These are phyloP conservation scores for Odontamblyopus lacepedii DNA, from an alignment of 2,797 vertebrate species.

Conservation along the genomic window DNA sequence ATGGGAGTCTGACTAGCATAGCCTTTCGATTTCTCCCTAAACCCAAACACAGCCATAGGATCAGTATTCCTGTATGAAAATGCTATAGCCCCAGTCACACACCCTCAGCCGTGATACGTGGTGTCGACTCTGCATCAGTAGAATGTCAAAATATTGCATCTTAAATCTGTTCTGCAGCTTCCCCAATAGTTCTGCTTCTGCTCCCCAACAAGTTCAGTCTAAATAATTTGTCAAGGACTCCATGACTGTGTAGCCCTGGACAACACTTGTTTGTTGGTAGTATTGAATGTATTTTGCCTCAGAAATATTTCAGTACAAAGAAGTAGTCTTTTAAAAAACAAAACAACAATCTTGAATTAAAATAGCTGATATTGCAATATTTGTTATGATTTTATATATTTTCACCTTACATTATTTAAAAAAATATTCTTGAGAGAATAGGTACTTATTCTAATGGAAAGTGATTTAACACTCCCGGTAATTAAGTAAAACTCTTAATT, in stretches of 20 bases:
- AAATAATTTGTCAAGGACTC: slow-evolving; percentile 11
- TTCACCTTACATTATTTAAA: no score
- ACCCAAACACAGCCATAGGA: not conserved
- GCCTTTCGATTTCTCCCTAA: not conserved
- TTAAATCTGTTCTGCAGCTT: not conserved
- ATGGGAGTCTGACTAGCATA: not conserved
- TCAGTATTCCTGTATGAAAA: slow-evolving; percentile 1
- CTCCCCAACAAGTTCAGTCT: slow-evolving; percentile 9
- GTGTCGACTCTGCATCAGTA: not conserved
- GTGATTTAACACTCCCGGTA: no score
- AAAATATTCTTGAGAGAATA: no score
- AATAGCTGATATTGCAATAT: no score
- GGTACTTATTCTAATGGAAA: no score
- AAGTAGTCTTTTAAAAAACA: no score
- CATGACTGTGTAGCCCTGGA: not conserved
- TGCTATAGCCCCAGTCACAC: slow-evolving; percentile 3
- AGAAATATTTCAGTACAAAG: not conserved
- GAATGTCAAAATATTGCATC: not conserved
- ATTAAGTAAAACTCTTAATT: no score
- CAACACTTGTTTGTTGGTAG: not conserved
- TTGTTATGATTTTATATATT: no score
- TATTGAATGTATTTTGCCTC: not conserved
- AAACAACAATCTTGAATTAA: no score
- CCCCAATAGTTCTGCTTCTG: not conserved
- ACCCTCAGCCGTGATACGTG: not conserved